Evolutionary conservation across 37 sponge, comb jelly and placozoan genomes (phyloP), one percentile per base, ranked within the genome.

Genomic region (Tethya wilhelma): DNA sequence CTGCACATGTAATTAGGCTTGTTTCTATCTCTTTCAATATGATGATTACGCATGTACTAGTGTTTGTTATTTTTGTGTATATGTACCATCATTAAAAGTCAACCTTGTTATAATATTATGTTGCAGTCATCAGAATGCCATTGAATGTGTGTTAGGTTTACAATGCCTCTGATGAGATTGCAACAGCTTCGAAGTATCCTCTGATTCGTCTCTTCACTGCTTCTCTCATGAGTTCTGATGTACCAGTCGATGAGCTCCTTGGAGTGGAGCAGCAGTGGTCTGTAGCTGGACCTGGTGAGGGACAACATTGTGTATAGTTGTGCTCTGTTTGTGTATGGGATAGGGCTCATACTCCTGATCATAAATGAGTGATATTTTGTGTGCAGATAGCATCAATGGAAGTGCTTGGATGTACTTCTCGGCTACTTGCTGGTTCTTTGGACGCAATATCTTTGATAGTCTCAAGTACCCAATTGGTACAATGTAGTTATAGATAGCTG

Each of bases 341-440:
- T n/a, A n/a, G n/a, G n/a, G n/a, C n/a, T n/a, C n/a, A n/a, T n/a
- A n/a, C n/a, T n/a, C n/a, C n/a, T n/a, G n/a, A n/a, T n/a, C n/a
- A n/a, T n/a, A n/a, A n/a, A n/a, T n/a, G n/a, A n/a, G n/a, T n/a
- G n/a, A n/a, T n/a, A n/a, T n/a, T n/a, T n/a, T n/a, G 38, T 20
- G 6, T 5, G 6, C 37, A 71, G 80, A 38, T 22, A n/a, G n/a
- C n/a, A n/a, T n/a, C n/a, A n/a, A n/a, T n/a, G n/a, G n/a, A n/a
- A n/a, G n/a, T n/a, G 70, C 43, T 44, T 80, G 82, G 82, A 62
- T 32, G 12, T 86, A 86, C 41, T 91, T 91, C 68, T 91, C 91
- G 59, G 91, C 91, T 14, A 56, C 58, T 44, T 91, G 91, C 55
- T 91, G 91, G 91, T 64, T 86, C 44, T 91, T 75, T 86, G 91